Evolutionary conservation across 1,140 invertebrate species (phyloP).

Genomic region (Pachyrhynchus sulphureomaculatus): DNA sequence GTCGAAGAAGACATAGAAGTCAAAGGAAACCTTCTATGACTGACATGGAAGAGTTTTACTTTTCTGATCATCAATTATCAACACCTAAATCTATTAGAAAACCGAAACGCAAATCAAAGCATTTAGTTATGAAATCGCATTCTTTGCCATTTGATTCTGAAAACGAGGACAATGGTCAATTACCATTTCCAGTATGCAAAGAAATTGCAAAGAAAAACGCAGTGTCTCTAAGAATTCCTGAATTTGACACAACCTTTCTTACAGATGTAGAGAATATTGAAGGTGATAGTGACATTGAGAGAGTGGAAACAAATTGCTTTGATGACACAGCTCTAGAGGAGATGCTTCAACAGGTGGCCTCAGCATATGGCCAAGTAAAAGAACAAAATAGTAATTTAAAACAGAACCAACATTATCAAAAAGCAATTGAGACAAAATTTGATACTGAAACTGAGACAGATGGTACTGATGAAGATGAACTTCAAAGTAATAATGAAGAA

Average conservation of each 20-base stretch:
- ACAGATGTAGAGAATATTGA: slow-evolving; percentile 41
- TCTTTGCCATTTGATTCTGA: slow-evolving; percentile 31
- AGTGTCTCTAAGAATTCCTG: slow-evolving; percentile 24
- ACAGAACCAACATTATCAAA: neutral
- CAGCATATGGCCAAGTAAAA: slow-evolving; percentile 26
- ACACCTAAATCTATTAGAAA: neutral
- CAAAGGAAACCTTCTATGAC: slow-evolving; percentile 48
- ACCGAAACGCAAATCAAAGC: slow-evolving; percentile 7
- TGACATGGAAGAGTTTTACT: slow-evolving; percentile 55
- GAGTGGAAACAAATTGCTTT: neutral
- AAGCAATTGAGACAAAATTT: neutral
- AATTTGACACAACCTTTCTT: slow-evolving; percentile 29
- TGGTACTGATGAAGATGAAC: slow-evolving; percentile 21
- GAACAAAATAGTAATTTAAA: neutral
- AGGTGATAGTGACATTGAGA: slow-evolving; percentile 12
- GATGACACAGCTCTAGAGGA: slow-evolving; percentile 24
- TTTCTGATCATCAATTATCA: slow-evolving; percentile 51
- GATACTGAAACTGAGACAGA: neutral
- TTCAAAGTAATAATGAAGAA: slow-evolving; percentile 3
- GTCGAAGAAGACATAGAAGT: slow-evolving; percentile 5
- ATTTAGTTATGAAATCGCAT: neutral
- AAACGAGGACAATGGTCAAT: slow-evolving; percentile 23
- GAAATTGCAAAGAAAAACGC: slow-evolving; percentile 22
- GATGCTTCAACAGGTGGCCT: slow-evolving; percentile 27
- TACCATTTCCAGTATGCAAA: slow-evolving; percentile 37